Conservation (phyloP, 1,140 invertebrate species). For the Cyclina sinensis region DNA sequence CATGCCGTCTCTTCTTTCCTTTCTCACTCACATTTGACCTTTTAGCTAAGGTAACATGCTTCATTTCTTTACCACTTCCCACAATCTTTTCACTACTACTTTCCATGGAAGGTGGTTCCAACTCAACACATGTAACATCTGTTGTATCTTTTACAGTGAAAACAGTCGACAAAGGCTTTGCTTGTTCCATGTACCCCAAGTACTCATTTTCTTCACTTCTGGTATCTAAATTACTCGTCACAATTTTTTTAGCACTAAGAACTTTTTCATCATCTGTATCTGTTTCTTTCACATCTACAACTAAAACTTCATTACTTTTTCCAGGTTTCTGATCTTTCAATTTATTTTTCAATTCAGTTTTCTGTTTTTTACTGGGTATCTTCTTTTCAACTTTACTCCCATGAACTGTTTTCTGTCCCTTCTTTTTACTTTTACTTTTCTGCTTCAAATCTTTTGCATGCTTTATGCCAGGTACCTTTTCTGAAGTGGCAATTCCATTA, state of each 20-base stretch:
- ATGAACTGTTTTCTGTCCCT: slow-evolving; percentile 54
- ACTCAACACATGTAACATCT: slow-evolving; percentile 43
- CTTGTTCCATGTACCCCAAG: neutral
- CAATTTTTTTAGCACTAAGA: neutral
- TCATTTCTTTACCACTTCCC: slow-evolving; percentile 16
- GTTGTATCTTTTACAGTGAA: slow-evolving; percentile 56
- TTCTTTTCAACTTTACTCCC: slow-evolving; percentile 52
- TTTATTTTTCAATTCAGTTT: slow-evolving; percentile 17
- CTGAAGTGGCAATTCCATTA: too few relatives aligned
- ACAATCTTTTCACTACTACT: slow-evolving; percentile 3
- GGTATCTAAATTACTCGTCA: neutral
- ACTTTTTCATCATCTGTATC: neutral
- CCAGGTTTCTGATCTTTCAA: neutral
- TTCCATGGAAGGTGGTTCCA: neutral
- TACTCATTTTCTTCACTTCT: neutral
- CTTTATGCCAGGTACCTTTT: too few relatives aligned
- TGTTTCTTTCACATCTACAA: slow-evolving; percentile 1
- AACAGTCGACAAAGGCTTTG: slow-evolving; percentile 13
- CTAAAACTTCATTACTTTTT: neutral
- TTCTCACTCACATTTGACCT: slow-evolving; percentile 39
- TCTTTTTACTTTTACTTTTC: slow-evolving; percentile 59
- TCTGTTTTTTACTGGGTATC: neutral
- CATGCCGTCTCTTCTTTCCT: slow-evolving; percentile 64
- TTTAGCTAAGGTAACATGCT: slow-evolving; percentile 31
- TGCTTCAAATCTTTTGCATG: neutral